Percentiles rank a stretch among this genome's conserved stretches.
phyloP scores from a whole-genome alignment of 2,888 invertebrate species.

The Plebejus argus region DNA sequence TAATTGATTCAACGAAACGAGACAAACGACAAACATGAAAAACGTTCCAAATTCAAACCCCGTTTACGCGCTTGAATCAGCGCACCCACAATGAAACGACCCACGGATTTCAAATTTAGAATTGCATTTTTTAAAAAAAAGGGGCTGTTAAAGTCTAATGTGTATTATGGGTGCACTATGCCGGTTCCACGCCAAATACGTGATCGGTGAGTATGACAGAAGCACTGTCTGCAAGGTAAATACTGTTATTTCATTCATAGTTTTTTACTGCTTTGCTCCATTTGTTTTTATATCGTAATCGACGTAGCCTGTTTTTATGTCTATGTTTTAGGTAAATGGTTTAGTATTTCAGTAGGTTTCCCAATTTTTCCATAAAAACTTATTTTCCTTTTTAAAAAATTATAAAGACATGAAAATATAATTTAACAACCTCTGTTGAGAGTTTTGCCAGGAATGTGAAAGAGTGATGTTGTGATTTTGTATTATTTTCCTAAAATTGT shows the following conservation, averaged over 20 bases:
- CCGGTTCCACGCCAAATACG: conserved; percentile 73
- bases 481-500: no score
- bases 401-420: no score
- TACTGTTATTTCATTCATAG: conserved; percentile 26
- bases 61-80: conserved; percentile 4
- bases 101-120: conserved; percentile 9
- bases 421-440: no score
- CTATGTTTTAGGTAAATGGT: conserved; percentile 1
- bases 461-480: no score
- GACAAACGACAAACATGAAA: conserved; percentile 35
- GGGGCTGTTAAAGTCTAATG: conserved; percentile 47
- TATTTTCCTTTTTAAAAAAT: no score
- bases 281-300: conserved; percentile 24
- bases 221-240: conserved; percentile 25
- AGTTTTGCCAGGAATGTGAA: no score
- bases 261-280: conserved; percentile 20
- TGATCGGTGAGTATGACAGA: conserved; percentile 62
- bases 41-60: conserved; percentile 24
- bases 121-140: background rate
- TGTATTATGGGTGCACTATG: conserved; percentile 76
- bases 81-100: background rate
- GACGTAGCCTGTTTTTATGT: background rate
- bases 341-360: background rate
- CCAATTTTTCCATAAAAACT: background rate
- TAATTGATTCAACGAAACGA: conserved; percentile 36